A percentile compares a stretch with the other conserved stretches of the same genome.
phyloP scores from a whole-genome alignment of 2,797 vertebrate species.

The Pelodytes ibericus region DNA sequence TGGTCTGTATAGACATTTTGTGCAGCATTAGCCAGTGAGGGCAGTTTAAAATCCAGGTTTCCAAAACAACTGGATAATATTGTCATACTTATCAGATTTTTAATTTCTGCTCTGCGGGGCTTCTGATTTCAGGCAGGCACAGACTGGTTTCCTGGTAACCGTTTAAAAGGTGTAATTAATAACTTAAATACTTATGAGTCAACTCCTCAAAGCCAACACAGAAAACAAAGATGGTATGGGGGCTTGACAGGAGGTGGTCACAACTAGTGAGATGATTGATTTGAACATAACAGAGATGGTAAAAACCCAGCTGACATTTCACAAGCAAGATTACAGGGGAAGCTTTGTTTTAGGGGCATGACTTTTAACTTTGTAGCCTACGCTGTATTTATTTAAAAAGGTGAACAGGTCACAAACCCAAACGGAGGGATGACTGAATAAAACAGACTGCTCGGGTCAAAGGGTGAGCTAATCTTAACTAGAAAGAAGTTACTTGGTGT shows the following conservation, averaged over 20 bases:
- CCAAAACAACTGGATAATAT: conserved; percentile 16
- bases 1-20: background rate
- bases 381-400: conserved; percentile 21
- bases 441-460: conserved; percentile 24
- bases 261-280: conserved; percentile 11
- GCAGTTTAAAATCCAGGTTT: conserved; percentile 11
- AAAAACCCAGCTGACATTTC: background rate
- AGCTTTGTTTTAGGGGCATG: conserved; percentile 12
- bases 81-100: conserved; percentile 28
- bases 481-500: conserved; percentile 20
- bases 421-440: conserved; percentile 17
- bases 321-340: background rate
- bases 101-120: conserved; percentile 40
- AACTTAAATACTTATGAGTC: conserved; percentile 41
- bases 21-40: background rate
- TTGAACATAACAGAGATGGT: background rate
- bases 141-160: conserved; percentile 43
- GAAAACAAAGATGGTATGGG: conserved; percentile 23
- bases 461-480: conserved; percentile 25
- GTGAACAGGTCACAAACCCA: conserved; percentile 27
- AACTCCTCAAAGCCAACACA: conserved; percentile 30
- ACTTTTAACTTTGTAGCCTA: conserved; percentile 7
- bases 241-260: background rate
- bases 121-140: conserved; percentile 38
- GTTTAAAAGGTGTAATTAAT: conserved; percentile 37